phyloP scores from a whole-genome alignment of 2,113 vertebrate genomes.

The Condylura cristata region DNA sequence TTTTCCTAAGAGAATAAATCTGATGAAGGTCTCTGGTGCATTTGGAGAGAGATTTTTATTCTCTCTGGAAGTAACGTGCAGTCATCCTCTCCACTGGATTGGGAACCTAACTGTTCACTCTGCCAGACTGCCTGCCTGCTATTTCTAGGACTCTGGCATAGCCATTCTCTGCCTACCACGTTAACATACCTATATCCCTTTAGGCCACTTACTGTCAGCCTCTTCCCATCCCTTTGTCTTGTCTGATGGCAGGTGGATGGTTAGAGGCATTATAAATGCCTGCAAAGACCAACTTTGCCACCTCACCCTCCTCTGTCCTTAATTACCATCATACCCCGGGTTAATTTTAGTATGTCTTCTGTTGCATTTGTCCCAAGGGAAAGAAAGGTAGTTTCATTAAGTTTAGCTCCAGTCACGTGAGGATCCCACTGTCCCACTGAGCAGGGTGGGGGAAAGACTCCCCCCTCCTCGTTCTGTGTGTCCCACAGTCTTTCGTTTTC shows the following conservation, averaged over 20 bases:
- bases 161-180: rapidly evolving
- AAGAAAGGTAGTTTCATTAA: neutral
- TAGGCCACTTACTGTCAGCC: neutral
- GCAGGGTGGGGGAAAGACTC: rapidly evolving
- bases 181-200: neutral
- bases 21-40: neutral
- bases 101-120: neutral
- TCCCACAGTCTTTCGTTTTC: neutral
- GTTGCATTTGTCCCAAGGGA: neutral
- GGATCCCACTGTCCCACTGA: neutral
- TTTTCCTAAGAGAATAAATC: neutral
- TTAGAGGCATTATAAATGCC: neutral
- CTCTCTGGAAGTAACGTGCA: neutral
- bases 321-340: neutral
- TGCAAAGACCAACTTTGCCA: neutral
- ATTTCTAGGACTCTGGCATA: neutral
- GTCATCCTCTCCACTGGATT: neutral
- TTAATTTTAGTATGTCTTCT: neutral
- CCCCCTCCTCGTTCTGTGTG: neutral
- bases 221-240: neutral
- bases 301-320: neutral
- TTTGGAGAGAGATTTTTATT: neutral
- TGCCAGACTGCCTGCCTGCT: too few relatives aligned
- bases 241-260: neutral
- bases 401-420: neutral